Percentiles rank a stretch among this genome's conserved stretches.
Conservation (phyloP, 2,888 invertebrate genomes). For the Drosophila differens region DNA sequence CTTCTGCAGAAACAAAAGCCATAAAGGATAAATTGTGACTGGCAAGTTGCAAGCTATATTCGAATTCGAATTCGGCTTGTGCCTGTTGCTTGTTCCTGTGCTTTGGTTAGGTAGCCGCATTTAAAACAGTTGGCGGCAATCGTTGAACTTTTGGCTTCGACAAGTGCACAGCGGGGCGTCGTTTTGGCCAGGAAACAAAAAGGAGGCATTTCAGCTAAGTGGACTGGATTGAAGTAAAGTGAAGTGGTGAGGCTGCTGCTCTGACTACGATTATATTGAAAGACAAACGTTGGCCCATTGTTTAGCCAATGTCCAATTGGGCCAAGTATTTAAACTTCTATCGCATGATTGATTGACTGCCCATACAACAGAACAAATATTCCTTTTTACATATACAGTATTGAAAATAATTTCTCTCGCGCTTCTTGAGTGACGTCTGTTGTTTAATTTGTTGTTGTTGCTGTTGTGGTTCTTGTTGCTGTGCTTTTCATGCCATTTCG, state of each 20-base stretch:
- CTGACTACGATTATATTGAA: slow-evolving; percentile 49
- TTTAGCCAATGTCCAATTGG: slow-evolving; percentile 63
- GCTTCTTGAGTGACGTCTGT: slow-evolving; percentile 38
- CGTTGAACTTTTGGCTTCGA: slow-evolving; percentile 81
- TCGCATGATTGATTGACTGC: slow-evolving; percentile 66
- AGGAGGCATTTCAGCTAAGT: slow-evolving; percentile 67
- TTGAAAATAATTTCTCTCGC: slow-evolving; percentile 67
- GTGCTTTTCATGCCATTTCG: slow-evolving; percentile 81
- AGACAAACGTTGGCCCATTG: slow-evolving; percentile 58
- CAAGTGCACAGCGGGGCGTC: slow-evolving; percentile 83
- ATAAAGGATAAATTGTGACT: slow-evolving; percentile 79
- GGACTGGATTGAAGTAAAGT: slow-evolving; percentile 43
- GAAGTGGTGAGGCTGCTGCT: not conserved
- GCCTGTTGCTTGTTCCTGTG: slow-evolving; percentile 24
- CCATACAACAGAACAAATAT: slow-evolving; percentile 52
- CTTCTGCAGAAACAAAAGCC: slow-evolving; percentile 82
- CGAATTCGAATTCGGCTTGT: slow-evolving; percentile 25
- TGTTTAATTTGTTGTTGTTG: slow-evolving; percentile 31
- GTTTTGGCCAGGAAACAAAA: slow-evolving; percentile 42
- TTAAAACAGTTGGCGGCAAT: slow-evolving; percentile 65
- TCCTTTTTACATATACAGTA: slow-evolving; percentile 28
- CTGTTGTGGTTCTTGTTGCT: slow-evolving; percentile 41
- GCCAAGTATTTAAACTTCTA: slow-evolving; percentile 64
- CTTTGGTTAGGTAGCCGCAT: slow-evolving; percentile 70
- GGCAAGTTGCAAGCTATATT: slow-evolving; percentile 12